Conservation (phyloP, 2,113 vertebrate species). For the Indicator indicator region DNA sequence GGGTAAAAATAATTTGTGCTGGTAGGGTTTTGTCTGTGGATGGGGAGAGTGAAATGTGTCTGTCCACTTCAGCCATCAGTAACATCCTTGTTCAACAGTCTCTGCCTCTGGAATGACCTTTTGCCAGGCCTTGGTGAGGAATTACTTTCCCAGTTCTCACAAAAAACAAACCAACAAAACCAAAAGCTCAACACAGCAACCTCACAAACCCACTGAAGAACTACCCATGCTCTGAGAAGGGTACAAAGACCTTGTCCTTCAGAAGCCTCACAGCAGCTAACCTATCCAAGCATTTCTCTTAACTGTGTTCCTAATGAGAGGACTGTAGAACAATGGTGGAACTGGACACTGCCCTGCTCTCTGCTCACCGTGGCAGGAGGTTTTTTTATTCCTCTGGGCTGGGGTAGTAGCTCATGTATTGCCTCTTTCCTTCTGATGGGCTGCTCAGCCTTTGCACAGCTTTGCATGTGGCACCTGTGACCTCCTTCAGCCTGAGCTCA, state of each 20-base stretch:
- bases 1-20: background rate
- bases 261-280: background rate
- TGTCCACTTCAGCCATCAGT: background rate
- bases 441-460: background rate
- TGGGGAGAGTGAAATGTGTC: background rate
- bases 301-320: background rate
- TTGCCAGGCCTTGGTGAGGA: background rate
- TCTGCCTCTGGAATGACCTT: background rate
- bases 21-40: background rate
- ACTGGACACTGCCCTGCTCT: background rate
- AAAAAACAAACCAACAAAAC: background rate
- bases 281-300: background rate
- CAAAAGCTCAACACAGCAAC: background rate
- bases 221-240: background rate
- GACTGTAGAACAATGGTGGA: background rate
- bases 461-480: background rate
- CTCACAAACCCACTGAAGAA: background rate
- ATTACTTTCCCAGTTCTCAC: background rate
- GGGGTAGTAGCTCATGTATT: background rate
- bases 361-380: background rate
- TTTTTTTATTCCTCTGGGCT: background rate
- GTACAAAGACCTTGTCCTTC: background rate
- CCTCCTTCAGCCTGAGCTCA: slow-evolving; percentile 7
- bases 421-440: background rate
- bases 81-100: slow-evolving; percentile 3